Evolutionary conservation across 35 echinoderm and acorn worm genomes (phyloP).

Genomic region (Apostichopus japonicus): DNA sequence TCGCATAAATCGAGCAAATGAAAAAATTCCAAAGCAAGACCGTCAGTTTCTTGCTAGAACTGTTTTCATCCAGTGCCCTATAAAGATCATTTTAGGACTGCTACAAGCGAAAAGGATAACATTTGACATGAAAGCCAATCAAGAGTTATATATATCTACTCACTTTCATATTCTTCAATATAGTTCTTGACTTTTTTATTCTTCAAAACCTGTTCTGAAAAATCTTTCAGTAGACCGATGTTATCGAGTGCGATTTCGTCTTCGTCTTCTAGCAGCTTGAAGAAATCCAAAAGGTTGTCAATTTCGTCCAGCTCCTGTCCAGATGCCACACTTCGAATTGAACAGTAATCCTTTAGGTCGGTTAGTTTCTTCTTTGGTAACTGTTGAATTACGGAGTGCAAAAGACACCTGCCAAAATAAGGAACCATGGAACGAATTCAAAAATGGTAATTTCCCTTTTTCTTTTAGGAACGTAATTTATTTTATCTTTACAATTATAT

Average conservation of each 20-base stretch:
- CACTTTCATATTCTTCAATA: conserved; percentile 10
- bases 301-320: background rate
- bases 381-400: background rate
- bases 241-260: background rate
- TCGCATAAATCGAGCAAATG: too few relatives aligned
- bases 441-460: too few relatives aligned
- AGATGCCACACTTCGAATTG: background rate
- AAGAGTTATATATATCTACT: background rate
- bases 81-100: background rate
- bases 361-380: background rate
- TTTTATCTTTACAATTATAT: too few relatives aligned
- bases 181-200: conserved; percentile 1
- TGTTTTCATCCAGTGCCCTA: too few relatives aligned
- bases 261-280: conserved; percentile 3
- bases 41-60: too few relatives aligned
- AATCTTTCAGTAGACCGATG: conserved; percentile 33
- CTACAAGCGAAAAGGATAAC: background rate
- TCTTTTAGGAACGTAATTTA: too few relatives aligned
- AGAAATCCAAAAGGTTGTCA: background rate
- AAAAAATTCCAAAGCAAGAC: too few relatives aligned
- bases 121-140: background rate
- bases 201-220: conserved; percentile 8
- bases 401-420: background rate
- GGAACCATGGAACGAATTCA: too few relatives aligned
- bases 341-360: background rate